Percentiles rank a stretch among this genome's conserved stretches.
These are phyloP conservation scores for Sinodicranocentrus sp. DNA, from an alignment of 2,888 invertebrate genomes.

Conservation along the genomic window DNA sequence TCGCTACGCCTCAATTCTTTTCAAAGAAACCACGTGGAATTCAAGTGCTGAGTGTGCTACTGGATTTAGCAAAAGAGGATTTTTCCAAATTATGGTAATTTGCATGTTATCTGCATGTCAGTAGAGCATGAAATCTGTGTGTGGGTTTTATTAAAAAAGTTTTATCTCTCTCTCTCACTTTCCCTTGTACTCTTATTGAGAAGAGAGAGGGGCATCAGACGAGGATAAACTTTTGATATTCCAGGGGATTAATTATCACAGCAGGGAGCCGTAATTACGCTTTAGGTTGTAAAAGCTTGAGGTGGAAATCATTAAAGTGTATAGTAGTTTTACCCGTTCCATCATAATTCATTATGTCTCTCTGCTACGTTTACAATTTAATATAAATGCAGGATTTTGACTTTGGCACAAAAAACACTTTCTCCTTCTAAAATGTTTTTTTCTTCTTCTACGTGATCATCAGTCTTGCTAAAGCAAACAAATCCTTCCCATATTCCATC, in stretches of 20 bases:
- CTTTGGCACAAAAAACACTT: neutral
- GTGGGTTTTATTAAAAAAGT: constrained; percentile 57
- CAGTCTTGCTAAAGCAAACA: neutral
- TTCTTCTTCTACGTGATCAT: neutral
- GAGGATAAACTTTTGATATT: neutral
- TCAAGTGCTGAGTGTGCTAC: too few species aligned
- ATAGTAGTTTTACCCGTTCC: neutral
- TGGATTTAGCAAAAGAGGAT: constrained; percentile 3
- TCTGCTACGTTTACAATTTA: constrained; percentile 10
- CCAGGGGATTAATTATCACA: constrained; percentile 34
- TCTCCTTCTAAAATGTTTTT: neutral
- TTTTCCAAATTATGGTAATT: constrained; percentile 34
- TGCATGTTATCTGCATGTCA: constrained; percentile 58
- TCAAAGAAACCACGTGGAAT: constrained; percentile 6
- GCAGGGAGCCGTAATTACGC: constrained; percentile 3
- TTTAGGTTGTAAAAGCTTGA: neutral
- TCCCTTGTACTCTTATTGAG: neutral
- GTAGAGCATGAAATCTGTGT: constrained; percentile 51
- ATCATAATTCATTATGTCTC: neutral
- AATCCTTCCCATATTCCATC: neutral
- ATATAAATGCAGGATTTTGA: constrained; percentile 14
- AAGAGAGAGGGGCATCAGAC: neutral
- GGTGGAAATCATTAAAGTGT: neutral
- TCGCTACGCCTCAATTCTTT: neutral
- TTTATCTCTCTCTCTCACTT: constrained; percentile 15